Evolutionary conservation across 2,113 vertebrate genomes (phyloP).

Genomic region (Forbesichthys agassizii): DNA sequence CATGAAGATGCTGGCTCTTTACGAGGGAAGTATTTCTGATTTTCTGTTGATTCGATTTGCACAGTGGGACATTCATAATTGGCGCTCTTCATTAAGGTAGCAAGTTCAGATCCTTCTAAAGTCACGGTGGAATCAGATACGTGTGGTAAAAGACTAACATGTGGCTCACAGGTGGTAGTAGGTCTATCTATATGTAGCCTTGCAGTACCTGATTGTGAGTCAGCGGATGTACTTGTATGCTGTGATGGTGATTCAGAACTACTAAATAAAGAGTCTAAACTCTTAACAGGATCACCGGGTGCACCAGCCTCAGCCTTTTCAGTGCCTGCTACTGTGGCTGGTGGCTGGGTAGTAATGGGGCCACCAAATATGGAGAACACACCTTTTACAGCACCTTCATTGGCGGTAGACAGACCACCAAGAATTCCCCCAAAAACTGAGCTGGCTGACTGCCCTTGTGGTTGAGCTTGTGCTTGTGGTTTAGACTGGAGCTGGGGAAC

Average conservation of each 20-base stretch:
- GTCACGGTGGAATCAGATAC: conserved; percentile 3
- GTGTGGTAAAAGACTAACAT: no score
- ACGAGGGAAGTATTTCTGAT: conserved; percentile 11
- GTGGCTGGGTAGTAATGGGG: conserved; percentile 42
- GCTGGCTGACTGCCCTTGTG: conserved; percentile 44
- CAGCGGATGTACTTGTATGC: conserved; percentile 5
- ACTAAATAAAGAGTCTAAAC: conserved; percentile 33
- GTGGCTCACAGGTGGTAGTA: conserved; percentile 3
- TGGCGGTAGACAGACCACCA: conserved; percentile 55
- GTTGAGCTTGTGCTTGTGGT: conserved; percentile 38
- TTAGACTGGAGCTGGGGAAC: conserved; percentile 42
- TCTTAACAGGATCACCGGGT: conserved; percentile 45
- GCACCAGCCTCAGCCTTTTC: conserved; percentile 42
- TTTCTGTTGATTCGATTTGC: conserved; percentile 29
- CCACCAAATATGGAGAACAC: conserved; percentile 71
- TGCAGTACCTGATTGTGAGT: no score
- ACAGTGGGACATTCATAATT: conserved; percentile 17
- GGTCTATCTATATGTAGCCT: conserved; percentile 25
- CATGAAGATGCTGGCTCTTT: conserved; percentile 33
- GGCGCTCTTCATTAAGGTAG: conserved; percentile 14
- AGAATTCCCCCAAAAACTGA: conserved; percentile 64
- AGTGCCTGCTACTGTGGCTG: conserved; percentile 42
- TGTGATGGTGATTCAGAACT: conserved; percentile 23
- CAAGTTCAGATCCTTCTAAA: conserved; percentile 1
- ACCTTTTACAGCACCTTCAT: conserved; percentile 57